Conservation (phyloP, 2,888 invertebrate genomes). For the Brenthis daphne region DNA sequence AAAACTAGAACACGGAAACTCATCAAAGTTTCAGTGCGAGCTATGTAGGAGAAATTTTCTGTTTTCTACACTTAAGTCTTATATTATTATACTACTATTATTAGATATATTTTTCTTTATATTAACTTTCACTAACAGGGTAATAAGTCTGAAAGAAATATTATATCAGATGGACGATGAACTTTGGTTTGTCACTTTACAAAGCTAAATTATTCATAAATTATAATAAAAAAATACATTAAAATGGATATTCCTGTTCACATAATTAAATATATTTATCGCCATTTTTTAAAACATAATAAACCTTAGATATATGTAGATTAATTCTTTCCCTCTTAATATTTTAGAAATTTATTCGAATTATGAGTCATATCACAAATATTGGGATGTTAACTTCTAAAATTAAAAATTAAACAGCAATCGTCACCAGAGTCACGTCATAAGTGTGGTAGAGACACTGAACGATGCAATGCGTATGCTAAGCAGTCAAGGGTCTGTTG, state of each 20-base stretch:
- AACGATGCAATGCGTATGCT: slow-evolving; percentile 68
- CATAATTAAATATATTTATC: too few species aligned
- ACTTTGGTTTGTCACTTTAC: too few species aligned
- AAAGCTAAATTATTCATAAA: too few species aligned
- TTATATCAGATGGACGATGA: too few species aligned
- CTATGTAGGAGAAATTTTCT: background rate
- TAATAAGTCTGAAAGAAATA: background rate
- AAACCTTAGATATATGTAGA: too few species aligned
- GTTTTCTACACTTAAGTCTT: background rate
- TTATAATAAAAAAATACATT: too few species aligned
- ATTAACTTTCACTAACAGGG: background rate
- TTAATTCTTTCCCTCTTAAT: too few species aligned
- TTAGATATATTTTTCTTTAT: background rate
- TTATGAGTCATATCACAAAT: background rate
- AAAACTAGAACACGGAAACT: slow-evolving; percentile 22
- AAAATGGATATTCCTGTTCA: too few species aligned
- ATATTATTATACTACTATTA: background rate
- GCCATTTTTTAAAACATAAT: too few species aligned
- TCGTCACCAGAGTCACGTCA: slow-evolving; percentile 44
- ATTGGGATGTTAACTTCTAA: background rate
- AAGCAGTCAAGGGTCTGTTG: slow-evolving; percentile 55
- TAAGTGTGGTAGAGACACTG: slow-evolving; percentile 43
- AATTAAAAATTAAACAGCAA: slow-evolving; percentile 24
- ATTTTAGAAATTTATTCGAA: background rate
- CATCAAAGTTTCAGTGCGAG: slow-evolving; percentile 6